A percentile compares a stretch with the other conserved stretches of the same genome.
Conservation (phyloP, 2,888 invertebrate species). For the Macrophya alboannulata region DNA sequence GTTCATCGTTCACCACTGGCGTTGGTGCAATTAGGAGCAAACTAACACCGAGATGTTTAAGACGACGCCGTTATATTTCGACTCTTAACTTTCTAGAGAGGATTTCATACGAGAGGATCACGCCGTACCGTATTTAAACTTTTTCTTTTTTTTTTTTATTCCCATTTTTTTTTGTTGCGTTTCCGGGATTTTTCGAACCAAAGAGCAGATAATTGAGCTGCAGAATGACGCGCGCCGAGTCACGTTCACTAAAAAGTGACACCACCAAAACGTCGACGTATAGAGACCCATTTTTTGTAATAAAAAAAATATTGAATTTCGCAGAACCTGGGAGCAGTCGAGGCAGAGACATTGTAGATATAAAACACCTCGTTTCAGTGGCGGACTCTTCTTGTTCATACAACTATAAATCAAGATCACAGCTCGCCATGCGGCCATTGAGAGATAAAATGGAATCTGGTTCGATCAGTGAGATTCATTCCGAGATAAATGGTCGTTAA, state of each 20-base stretch:
- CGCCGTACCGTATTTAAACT: neutral
- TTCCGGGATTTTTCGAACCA: constrained; percentile 38
- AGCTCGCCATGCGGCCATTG: neutral
- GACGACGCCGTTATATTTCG: constrained; percentile 33
- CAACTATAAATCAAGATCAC: constrained; percentile 44
- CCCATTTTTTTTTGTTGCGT: neutral
- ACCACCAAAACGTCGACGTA: neutral
- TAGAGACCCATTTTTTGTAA: neutral
- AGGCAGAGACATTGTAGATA: neutral
- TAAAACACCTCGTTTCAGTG: neutral
- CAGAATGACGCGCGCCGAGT: constrained; percentile 27
- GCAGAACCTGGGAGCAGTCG: neutral
- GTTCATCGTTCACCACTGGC: constrained; percentile 17
- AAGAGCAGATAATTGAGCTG: constrained; percentile 4
- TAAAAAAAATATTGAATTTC: neutral
- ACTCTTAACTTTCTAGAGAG: constrained; percentile 30
- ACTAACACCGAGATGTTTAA: constrained; percentile 15
- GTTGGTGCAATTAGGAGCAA: constrained; percentile 69
- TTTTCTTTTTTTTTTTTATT: neutral
- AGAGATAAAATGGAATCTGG: constrained; percentile 15
- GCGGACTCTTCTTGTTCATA: constrained; percentile 1
- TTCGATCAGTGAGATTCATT: constrained; percentile 32
- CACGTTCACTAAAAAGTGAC: constrained; percentile 29
- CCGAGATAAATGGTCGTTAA: constrained; percentile 26
- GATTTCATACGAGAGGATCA: constrained; percentile 24